phyloP scores from a whole-genome alignment of 2,888 invertebrate species.

The Leucophora obtusa region DNA sequence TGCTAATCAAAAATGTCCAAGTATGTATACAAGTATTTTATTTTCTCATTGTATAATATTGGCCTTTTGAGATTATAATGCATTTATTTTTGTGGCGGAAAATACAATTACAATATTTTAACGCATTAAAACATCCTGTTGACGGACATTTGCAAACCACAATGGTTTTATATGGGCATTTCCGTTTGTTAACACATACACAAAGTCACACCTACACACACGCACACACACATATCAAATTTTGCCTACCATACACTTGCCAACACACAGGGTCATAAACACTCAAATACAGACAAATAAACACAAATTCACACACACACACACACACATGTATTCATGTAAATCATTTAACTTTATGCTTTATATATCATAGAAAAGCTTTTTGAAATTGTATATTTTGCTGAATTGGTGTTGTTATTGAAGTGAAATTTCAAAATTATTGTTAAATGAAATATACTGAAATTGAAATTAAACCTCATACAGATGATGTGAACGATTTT shows the following conservation, averaged over 20 bases:
- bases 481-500: neutral
- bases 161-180: slow-evolving; percentile 50
- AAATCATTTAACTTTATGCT: slow-evolving; percentile 26
- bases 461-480: neutral
- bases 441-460: slow-evolving; percentile 1
- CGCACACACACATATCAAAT: neutral
- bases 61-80: slow-evolving; percentile 30
- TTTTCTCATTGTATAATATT: slow-evolving; percentile 12
- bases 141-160: slow-evolving; percentile 55
- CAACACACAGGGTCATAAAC: neutral
- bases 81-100: slow-evolving; percentile 40
- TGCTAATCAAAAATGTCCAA: no score
- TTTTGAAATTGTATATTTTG: slow-evolving; percentile 3
- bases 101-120: slow-evolving; percentile 58
- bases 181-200: slow-evolving; percentile 31
- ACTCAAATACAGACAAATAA: neutral
- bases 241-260: neutral
- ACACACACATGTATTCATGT: neutral
- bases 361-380: neutral
- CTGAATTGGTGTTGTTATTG: neutral
- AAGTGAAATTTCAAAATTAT: slow-evolving; percentile 1
- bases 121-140: slow-evolving; percentile 59
- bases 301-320: no score
- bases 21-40: no score
- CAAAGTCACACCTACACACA: slow-evolving; percentile 18